A percentile compares a stretch with the other conserved stretches of the same genome.
These are phyloP conservation scores for Solenopsis fugax DNA, from an alignment of 1,140 invertebrate genomes.

Conservation along the genomic window DNA sequence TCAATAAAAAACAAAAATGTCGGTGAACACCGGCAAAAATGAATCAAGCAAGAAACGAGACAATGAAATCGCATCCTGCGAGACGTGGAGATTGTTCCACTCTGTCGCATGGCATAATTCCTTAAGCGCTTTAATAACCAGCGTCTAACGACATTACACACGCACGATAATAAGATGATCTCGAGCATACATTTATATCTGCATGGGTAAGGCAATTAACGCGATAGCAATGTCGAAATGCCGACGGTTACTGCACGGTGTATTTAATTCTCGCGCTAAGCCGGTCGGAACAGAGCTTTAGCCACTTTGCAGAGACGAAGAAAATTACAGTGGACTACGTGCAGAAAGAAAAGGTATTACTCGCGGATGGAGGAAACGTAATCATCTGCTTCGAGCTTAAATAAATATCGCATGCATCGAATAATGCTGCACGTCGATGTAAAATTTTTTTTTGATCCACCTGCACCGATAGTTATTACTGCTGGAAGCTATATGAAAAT, in stretches of 20 bases:
- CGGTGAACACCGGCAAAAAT: neutral
- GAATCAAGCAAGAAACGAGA: neutral
- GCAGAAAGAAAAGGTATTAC: neutral
- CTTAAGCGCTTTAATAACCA: constrained; percentile 37
- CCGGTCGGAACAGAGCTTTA: constrained; percentile 1
- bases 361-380: neutral
- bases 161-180: constrained; percentile 32
- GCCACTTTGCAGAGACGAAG: neutral
- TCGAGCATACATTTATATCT: constrained; percentile 43
- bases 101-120: constrained; percentile 13
- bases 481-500: neutral
- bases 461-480: neutral
- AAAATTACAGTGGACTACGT: constrained; percentile 14
- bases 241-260: neutral
- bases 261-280: constrained; percentile 37
- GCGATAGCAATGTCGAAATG: constrained; percentile 24
- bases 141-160: constrained; percentile 16
- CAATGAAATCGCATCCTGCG: neutral
- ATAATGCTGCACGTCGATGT: neutral
- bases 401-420: neutral
- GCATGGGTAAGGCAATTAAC: constrained; percentile 37
- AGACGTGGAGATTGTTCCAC: constrained; percentile 24
- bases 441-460: neutral
- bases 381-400: neutral
- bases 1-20: neutral